A percentile compares a stretch with the other conserved stretches of the same genome.
These are phyloP conservation scores for Drosophila tropicalis DNA, from an alignment of 1,140 invertebrate genomes.

Conservation along the genomic window DNA sequence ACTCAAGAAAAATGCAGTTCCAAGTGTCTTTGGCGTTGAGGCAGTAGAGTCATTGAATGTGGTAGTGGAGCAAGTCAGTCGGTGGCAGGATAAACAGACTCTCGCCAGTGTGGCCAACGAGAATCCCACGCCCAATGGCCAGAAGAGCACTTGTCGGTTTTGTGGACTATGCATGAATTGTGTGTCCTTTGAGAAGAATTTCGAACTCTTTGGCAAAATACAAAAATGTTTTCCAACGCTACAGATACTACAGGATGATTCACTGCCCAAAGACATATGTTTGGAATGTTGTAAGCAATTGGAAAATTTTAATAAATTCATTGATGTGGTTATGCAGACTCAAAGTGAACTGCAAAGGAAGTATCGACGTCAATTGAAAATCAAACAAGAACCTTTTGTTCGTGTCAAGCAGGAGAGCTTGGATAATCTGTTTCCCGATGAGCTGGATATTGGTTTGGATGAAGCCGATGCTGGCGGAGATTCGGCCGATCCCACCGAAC, in stretches of 20 bases:
- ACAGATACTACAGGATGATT: slow-evolving; percentile 77
- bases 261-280: slow-evolving; percentile 74
- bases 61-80: slow-evolving; percentile 46
- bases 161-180: slow-evolving; percentile 61
- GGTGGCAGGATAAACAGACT: slow-evolving; percentile 29
- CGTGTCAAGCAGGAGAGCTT: slow-evolving; percentile 77
- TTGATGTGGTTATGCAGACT: slow-evolving; percentile 73
- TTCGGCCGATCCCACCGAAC: slow-evolving; percentile 57
- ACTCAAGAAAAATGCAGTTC: slow-evolving; percentile 73
- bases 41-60: slow-evolving; percentile 23
- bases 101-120: slow-evolving; percentile 38
- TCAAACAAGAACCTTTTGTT: slow-evolving; percentile 77
- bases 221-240: slow-evolving; percentile 80
- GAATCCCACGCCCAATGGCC: slow-evolving; percentile 3
- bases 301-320: slow-evolving; percentile 67
- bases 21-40: slow-evolving; percentile 36
- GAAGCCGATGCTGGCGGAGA: slow-evolving; percentile 62
- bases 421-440: slow-evolving; percentile 72
- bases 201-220: slow-evolving; percentile 76
- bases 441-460: slow-evolving; percentile 71
- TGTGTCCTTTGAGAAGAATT: slow-evolving; percentile 71
- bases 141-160: slow-evolving; percentile 66
- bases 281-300: slow-evolving; percentile 59
- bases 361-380: slow-evolving; percentile 72
- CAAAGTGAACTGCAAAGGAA: slow-evolving; percentile 74